Evolutionary conservation across 2,888 invertebrate genomes (phyloP), one percentile per base, ranked within the genome.

Genomic region (Palloptera scutellata): DNA sequence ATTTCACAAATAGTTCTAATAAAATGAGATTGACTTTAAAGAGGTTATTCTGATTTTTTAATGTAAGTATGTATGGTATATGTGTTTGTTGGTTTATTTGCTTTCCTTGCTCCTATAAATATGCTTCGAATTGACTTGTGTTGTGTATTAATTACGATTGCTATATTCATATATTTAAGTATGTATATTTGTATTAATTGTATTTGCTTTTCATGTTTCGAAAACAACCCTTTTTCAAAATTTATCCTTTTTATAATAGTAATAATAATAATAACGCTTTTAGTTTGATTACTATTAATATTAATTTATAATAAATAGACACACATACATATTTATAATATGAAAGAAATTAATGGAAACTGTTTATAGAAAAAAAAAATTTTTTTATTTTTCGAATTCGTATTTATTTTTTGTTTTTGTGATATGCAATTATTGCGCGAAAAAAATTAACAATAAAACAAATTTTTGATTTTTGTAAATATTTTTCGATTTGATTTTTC

Each of bases 121-220:
- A 68, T 70, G 72, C 61, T 63, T 30, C 43, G 43, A 68, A 68
- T 68, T 68, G 70, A 70, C 70, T 67, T 67, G 59, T 52, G 17
- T 68, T 68, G 41, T 55, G 41, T 11, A n/a, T n/a, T n/a, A n/a
- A n/a, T n/a, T n/a, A n/a, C 6, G 30, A 30, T 30, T 61, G 40
- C 42, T 17, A 1, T 57, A 57, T 55, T 42, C 61, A 43, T 66
- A 30, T 40, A 59, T 57, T 59, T 62, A 41, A 59, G 48, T 42
- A 41, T 48, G 8, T 55, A 57, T 61, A n/a, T 42, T 51, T 48
- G 8, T 55, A 57, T 61, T 20, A 15, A 12, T 55, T 54, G 12
- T 65, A 53, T 30, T 58, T 68, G 53, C 41, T 55, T 64, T 57
- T 52, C 20, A 30, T 54, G 65, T 57, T 65, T 54, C 30, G n/a